These are phyloP conservation scores for Magallana gigas DNA, from an alignment of 1,140 invertebrate species.

Conservation along the genomic window DNA sequence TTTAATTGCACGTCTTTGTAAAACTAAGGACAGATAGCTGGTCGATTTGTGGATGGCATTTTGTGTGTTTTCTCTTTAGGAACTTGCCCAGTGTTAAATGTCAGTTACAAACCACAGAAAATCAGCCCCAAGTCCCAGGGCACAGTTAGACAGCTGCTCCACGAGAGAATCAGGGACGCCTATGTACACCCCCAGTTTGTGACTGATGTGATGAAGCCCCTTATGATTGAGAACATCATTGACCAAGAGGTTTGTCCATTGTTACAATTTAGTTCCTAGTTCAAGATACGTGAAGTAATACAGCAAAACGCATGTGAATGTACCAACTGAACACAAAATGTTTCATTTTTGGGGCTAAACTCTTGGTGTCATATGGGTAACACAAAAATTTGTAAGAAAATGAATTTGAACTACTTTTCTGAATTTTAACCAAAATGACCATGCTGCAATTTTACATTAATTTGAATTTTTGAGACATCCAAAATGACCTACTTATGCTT, in stretches of 20 bases:
- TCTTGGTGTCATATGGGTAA: not conserved
- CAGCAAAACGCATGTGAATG: too few species aligned
- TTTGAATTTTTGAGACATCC: too few species aligned
- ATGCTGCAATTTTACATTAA: too few species aligned
- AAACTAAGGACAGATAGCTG: too few species aligned
- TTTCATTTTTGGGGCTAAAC: not conserved
- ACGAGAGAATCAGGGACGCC: slow-evolving; percentile 97
- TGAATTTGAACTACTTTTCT: too few species aligned
- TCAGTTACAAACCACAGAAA: slow-evolving; percentile 99
- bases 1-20: too few species aligned
- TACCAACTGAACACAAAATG: too few species aligned
- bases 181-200: slow-evolving; percentile 98
- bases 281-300: too few species aligned
- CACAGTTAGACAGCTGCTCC: slow-evolving; percentile 92
- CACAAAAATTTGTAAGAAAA: too few species aligned
- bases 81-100: slow-evolving; percentile 90
- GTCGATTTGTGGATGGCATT: too few species aligned
- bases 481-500: too few species aligned
- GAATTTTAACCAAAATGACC: too few species aligned
- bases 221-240: slow-evolving; percentile 98
- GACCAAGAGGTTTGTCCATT: slow-evolving; percentile 90
- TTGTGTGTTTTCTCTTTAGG: slow-evolving; percentile 11
- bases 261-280: not conserved
- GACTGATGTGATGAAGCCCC: slow-evolving; percentile 99
- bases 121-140: slow-evolving; percentile 99